Base-by-base conservation (phyloP, 2,113 vertebrate genomes). In the Phylloscopus trochiloides region DNA sequence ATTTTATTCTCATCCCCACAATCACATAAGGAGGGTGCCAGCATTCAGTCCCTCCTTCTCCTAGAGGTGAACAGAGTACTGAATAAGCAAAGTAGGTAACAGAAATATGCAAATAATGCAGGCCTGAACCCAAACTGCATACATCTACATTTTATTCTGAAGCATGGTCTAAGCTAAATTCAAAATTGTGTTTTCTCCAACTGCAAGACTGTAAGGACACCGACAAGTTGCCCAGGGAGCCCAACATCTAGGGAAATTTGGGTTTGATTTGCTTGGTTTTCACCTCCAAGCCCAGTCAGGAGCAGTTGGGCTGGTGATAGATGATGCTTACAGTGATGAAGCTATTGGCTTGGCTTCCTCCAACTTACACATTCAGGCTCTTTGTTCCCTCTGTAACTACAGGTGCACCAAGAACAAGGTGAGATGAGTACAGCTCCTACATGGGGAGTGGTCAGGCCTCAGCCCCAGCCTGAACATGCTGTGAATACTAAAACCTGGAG, bases 181-280 rank as follows among this genome's bases (percentile, higher is more conserved):
- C 40, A 38, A 32, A 48, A 22, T 3, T n/a, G 10, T 58, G 10
- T 51, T 54, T 73, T 68, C 29, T 58, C 17, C 29, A 87, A 45
- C 47, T 47, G 6, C 29, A 57, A 58, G 72, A 15, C 34, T 31
- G 40, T 3, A 16, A 2, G 40, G 59, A 43, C 11, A 55, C 10
- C 43, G 63, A 12, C 3, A 61, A 62, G 12, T 20, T 12, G 3
- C 7, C 10, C 55, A 52, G 10, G 19, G 20, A 86, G 65, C 16
- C 14, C 10, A 78, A 1, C 7, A 31, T 0, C 3, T 15, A 32
- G 9, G 13, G 15, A 68, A 75, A 68, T 21, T 16, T 48, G 12
- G 10, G 18, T 36, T 81, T 78, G 10, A 38, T 87, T 77, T 43
- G 31, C 54, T 79, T 67, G 47, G 21, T 36, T 58, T 83, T 74